Base-by-base conservation (phyloP, 1,140 invertebrate species). In the Drosophila littoralis region DNA sequence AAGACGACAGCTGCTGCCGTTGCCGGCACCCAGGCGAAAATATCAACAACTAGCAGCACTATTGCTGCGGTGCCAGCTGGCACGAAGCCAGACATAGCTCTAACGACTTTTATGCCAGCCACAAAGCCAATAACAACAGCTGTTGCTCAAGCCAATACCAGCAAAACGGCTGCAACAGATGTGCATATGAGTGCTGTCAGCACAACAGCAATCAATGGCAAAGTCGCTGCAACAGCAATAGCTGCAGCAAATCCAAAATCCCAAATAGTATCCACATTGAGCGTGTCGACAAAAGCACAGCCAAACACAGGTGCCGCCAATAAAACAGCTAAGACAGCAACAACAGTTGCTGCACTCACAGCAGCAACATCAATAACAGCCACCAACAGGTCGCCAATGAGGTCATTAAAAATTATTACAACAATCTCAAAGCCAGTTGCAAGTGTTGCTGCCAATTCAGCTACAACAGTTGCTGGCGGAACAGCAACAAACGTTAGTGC, bases 91-190 rank as follows among this genome's bases (percentile, higher is more conserved):
- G 75, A 32, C 42, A 7, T 51, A 36, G 42, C 52, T 22, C 28
- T 77, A 15, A 64, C 59, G 17, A 69, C 71, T 22, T 77, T 77
- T 28, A 60, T 77, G 59, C 51, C 75, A 54, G 40, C 48, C 61
- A 54, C 57, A 45, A 75, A 64, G 42, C 48, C 67, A 48, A 43
- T 48, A 36, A 48, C 52, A 54, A 43, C 57, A n/a, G 52, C 69
- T 67, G 52, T 48, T 36, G 66, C 59, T 22, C 48, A 51, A 33
- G 73, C n/a, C 13, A 55, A 15, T 43, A 50, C 10, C 12, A 46
- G 22, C 28, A 67, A 69, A 15, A 48, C 10, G 22, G 9, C 59
- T 43, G 40, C 66, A 66, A 55, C 55, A 70, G 15, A 28, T 63
- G 51, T 12, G 40, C 43, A 33, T 54, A 28, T 22, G 36, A 17